phyloP scores from a whole-genome alignment of 2,113 vertebrate species.

The Ursus arctos region DNA sequence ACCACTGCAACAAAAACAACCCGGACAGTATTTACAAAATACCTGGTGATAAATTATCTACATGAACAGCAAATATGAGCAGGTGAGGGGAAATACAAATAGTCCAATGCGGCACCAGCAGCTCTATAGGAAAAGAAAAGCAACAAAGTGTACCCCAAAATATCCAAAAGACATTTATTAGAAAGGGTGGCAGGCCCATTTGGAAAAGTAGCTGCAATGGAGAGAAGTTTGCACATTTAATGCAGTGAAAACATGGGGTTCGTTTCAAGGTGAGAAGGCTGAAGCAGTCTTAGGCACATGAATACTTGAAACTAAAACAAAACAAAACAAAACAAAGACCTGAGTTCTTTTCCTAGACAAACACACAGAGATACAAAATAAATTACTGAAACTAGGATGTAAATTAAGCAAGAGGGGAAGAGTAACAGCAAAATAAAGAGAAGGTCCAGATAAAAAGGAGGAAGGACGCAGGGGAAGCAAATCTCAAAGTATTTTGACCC shows the following conservation, averaged over 20 bases:
- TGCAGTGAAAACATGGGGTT: background rate
- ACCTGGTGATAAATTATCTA: background rate
- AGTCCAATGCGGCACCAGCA: background rate
- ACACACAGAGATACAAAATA: background rate
- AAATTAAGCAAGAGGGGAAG: background rate
- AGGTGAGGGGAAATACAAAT: background rate
- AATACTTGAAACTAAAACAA: background rate
- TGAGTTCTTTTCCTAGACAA: background rate
- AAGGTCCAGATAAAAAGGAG: background rate
- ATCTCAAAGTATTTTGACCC: background rate
- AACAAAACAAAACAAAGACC: background rate
- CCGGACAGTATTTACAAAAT: background rate
- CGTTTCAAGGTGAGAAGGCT: background rate
- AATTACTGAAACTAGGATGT: background rate
- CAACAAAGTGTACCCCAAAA: background rate
- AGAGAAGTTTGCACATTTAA: background rate
- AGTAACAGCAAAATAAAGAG: background rate
- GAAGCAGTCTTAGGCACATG: background rate
- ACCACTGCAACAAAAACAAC: background rate
- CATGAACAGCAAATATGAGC: background rate
- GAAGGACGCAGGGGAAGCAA: background rate
- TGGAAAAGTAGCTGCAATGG: background rate
- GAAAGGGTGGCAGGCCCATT: background rate
- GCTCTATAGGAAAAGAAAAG: background rate
- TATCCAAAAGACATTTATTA: background rate